Base-by-base conservation (phyloP, 2,797 vertebrate genomes). In the Ctenosaura bakeri region DNA sequence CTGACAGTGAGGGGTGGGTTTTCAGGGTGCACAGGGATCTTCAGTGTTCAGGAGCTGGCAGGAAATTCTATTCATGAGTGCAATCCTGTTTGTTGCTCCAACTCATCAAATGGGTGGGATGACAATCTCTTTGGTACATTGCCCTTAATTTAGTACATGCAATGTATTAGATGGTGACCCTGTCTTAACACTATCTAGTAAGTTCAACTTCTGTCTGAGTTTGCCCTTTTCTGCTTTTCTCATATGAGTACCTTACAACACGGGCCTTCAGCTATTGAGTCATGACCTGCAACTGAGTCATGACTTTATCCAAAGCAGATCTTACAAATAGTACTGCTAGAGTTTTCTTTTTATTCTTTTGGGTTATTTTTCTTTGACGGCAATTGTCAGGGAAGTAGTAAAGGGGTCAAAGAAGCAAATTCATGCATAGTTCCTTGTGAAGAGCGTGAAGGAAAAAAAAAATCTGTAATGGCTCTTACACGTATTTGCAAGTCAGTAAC, bases 181-280 rank as follows among this genome's bases (percentile, higher is more conserved):
- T 69, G 66, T 69, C 0, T 69, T 69, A 69, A 32, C 29, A 69
- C 59, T 66, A 22, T 46, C 16, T 35, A 62, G 46, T n/a, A 50
- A 42, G 64, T 79, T 79, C 76, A 87, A 7, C 18, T 66, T 79
- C 29, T 52, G 76, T 12, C 78, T 79, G 46, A 50, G 42, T 35
- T 87, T 85, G 64, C 62, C 64, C 42, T 71, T 46, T 85, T 32
- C 32, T n/a, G 14, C 29, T 56, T 76, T 87, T 56, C 59, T 87
- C 32, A 52, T 29, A 52, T 46, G 20, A 79, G 62, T 87, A 42
- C 59, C 50, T 69, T 69, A 38, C 24, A 22, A 32, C 16, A 71
- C 81, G 66, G 52, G 42, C 66, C 14, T 32, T 69, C 29, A 85
- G 14, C 64, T 69, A 14, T 46, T 71, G 50, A 42, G 50, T 74